Conservation (phyloP, 2,888 invertebrate species). For the Mythimna ferrago region DNA sequence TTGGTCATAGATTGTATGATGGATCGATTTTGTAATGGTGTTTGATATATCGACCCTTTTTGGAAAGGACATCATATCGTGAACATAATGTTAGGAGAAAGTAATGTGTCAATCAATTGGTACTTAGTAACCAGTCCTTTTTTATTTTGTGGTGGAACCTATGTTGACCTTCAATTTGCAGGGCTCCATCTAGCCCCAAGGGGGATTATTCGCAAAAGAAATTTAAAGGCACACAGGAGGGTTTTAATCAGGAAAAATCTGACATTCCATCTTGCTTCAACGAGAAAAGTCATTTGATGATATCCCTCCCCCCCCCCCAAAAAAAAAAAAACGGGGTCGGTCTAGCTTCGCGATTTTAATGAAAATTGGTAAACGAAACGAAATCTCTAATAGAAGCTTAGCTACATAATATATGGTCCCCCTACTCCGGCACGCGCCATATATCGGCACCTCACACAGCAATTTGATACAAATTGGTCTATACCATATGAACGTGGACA, state of each 20-base stretch:
- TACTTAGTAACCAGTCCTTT: background rate
- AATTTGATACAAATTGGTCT: slow-evolving; percentile 56
- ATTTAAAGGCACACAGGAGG: no score
- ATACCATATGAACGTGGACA: slow-evolving; percentile 27
- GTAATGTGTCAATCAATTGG: slow-evolving; percentile 1
- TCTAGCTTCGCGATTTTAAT: background rate
- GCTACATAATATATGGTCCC: background rate
- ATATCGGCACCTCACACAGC: slow-evolving; percentile 48
- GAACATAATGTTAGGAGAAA: background rate
- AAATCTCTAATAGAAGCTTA: background rate
- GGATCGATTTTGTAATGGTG: background rate
- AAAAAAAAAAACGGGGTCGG: no score
- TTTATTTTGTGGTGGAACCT: no score
- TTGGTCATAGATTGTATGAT: background rate
- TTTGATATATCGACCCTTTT: no score
- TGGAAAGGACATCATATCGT: no score
- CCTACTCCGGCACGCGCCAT: slow-evolving; percentile 28
- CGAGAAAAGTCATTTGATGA: no score
- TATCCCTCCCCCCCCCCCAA: no score
- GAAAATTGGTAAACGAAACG: background rate
- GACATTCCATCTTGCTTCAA: no score
- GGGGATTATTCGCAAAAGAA: no score
- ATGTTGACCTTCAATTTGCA: background rate
- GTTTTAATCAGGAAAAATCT: no score
- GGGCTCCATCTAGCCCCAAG: no score